Evolutionary conservation across 2,113 vertebrate species (phyloP), one percentile per base, ranked within the genome.

Genomic region (Megaceryle maxima): DNA sequence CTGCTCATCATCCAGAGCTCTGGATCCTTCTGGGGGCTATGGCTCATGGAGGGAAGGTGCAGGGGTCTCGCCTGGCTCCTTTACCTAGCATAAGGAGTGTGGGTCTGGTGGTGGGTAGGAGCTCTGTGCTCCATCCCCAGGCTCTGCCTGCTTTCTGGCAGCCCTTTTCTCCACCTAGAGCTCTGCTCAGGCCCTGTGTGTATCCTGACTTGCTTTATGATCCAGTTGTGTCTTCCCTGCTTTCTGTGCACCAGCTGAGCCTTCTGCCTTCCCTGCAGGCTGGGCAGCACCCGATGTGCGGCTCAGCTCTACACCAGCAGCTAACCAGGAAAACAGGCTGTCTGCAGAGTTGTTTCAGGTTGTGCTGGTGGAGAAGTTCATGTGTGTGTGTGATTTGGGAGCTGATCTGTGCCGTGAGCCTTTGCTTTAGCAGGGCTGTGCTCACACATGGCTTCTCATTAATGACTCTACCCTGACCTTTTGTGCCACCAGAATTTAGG

Each of bases 401-500:
- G 46, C 22, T 13, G 22, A 39, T 77, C 26, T 18, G 22, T 33
- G 21, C 43, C 33, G 13, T 1, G 7, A 83, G n/a, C 60, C 73
- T 60, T 39, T 21, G 59, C 89, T 89, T 19, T 19, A 26, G 37
- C 69, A 62, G 57, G 44, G 62, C 78, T 22, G 39, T 63, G 53
- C 72, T 95, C 29, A 3, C 75, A 70, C 64, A 31, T 0, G 16
- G 33, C 69, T 80, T 87, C 74, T 88, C 51, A 8, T 72, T 55
- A 88, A 48, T 17, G 21, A 16, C 62, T 88, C 46, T 53, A 25
- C 86, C 44, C 28, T 67, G 96, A 92, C 96, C 92, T 95, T 95
- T 76, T 10, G 77, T 69, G 88, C 81, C 88, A 87, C 77, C 50
- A 84, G 87, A 66, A 89, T 92, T 84, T 26, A 75, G 70, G 59